Evolutionary conservation across 2,113 vertebrate genomes (phyloP).

Genomic region (Conger conger): DNA sequence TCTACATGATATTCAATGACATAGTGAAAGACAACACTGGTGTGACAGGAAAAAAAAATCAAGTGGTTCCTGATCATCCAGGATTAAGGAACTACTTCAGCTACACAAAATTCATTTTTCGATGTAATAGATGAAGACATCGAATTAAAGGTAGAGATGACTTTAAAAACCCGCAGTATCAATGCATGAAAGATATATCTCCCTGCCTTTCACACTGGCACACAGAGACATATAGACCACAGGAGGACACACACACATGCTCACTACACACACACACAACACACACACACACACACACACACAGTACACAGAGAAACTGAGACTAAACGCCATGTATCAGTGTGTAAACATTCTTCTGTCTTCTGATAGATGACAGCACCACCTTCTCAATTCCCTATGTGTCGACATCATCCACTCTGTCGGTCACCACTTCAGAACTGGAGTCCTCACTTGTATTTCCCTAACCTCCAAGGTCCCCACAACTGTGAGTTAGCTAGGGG

Average conservation of each 20-base stretch:
- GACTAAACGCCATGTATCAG: not conserved
- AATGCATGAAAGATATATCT: too few species aligned
- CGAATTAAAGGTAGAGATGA: too few species aligned
- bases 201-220: not conserved
- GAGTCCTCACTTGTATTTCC: not conserved
- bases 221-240: conserved; percentile 33
- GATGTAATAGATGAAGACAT: too few species aligned
- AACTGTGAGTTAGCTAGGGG: not conserved
- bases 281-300: conserved; percentile 32
- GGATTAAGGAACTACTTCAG: too few species aligned
- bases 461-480: not conserved
- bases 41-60: too few species aligned
- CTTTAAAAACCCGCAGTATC: too few species aligned
- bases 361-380: not conserved
- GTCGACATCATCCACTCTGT: not conserved
- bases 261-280: conserved; percentile 27
- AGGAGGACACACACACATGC: conserved; percentile 34
- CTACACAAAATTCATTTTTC: too few species aligned
- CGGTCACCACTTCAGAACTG: not conserved
- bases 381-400: not conserved
- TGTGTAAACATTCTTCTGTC: not conserved
- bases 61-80: too few species aligned
- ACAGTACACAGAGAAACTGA: conserved; percentile 27
- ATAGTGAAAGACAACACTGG: too few species aligned
- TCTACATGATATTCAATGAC: too few species aligned